Base-by-base conservation (phyloP, 1,140 invertebrate genomes). In the Proales similis region DNA sequence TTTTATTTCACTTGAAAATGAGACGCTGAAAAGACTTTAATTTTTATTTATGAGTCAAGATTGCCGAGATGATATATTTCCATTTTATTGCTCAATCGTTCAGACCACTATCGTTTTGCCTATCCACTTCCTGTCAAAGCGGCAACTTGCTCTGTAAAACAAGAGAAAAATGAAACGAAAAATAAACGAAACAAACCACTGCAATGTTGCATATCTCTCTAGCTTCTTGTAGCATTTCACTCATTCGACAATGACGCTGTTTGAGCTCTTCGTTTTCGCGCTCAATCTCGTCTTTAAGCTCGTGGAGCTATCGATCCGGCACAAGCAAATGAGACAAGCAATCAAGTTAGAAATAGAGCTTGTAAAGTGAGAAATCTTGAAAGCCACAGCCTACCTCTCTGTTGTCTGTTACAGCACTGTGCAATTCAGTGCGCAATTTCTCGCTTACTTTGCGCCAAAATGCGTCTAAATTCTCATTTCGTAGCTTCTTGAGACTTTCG, bases 191-290 rank as follows among this genome's bases (percentile, higher is more conserved):
- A n/a, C n/a, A n/a, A n/a, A n/a, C n/a, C n/a, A n/a, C n/a, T n/a
- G n/a, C n/a, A n/a, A n/a, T n/a, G n/a, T 42, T 57, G 51, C 51
- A 57, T 26, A 57, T 57, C 19, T 57, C 51, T 26, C 45, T 57
- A 12, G 51, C 51, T 36, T 57, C 51, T 20, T 26, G 39, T 7
- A 57, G 36, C 5, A 57, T 27, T 42, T 42, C 45, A 1, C 39
- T 24, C 20, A 57, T 27, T 42, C 45, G 39, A 1, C 24, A 42
- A 14, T 57, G 39, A 42, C 45, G 36, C 4, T 57, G 39, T 11
- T 42, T 17, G 36, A 57, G 45, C 22, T 57, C 51, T 39, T 42
- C 24, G 5, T 39, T 39, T 30, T 57, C 51, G 29, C 45, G 36
- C 45, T 57, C 51, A 36, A 57, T 57, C 32, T 42, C 27, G 11